A percentile compares a stretch with the other conserved stretches of the same genome.
Evolutionary conservation across 2,113 vertebrate genomes (phyloP).

Genomic region (Neoarius graeffei): DNA sequence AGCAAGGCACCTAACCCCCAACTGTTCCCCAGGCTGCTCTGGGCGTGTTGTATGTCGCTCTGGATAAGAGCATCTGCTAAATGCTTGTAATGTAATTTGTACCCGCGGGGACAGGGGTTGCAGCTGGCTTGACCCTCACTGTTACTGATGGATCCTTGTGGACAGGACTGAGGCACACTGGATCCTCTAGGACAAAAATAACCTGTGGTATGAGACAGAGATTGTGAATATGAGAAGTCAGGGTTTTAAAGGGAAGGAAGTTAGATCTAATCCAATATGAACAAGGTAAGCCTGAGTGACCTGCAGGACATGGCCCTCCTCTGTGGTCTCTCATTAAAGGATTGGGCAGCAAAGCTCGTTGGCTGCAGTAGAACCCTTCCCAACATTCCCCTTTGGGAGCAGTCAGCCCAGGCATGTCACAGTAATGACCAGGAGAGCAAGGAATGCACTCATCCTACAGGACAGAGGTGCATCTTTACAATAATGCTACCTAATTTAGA

Average conservation of each 20-base stretch:
- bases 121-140: slow-evolving; percentile 73
- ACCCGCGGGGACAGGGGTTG: slow-evolving; percentile 83
- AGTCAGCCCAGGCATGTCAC: slow-evolving; percentile 71
- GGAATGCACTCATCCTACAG: slow-evolving; percentile 72
- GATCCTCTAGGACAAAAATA: slow-evolving; percentile 84
- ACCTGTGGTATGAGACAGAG: slow-evolving; percentile 67
- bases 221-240: not conserved
- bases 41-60: no score
- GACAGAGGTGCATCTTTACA: not conserved
- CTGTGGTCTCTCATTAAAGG: slow-evolving; percentile 61
- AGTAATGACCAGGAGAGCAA: slow-evolving; percentile 80
- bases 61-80: slow-evolving; percentile 27
- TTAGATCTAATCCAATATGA: slow-evolving; percentile 10
- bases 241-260: not conserved
- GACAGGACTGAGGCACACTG: slow-evolving; percentile 75
- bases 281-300: slow-evolving; percentile 59
- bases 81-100: slow-evolving; percentile 39
- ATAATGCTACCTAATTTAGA: not conserved
- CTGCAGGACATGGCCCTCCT: slow-evolving; percentile 80
- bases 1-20: no score
- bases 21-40: no score
- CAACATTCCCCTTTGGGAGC: slow-evolving; percentile 79
- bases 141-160: slow-evolving; percentile 78
- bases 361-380: slow-evolving; percentile 82
- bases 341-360: slow-evolving; percentile 70